Percentiles rank a stretch among this genome's conserved stretches.
Conservation (phyloP, 2,797 vertebrate genomes). For the Oreonectes daqikongensis region DNA sequence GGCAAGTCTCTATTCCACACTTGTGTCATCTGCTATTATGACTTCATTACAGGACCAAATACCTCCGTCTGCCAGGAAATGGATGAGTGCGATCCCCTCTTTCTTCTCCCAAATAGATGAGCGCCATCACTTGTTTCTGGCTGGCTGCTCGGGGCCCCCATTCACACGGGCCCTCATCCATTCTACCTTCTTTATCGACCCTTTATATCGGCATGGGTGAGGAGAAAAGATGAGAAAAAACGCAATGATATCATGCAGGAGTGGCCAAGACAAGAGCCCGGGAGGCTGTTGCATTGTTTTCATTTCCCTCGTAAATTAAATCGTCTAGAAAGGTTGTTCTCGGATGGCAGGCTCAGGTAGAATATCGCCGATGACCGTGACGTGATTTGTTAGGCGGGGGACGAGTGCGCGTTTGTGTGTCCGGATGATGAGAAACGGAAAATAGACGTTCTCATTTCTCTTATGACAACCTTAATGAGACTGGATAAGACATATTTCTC, state of each 20-base stretch:
- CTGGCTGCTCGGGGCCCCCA: constrained; percentile 54
- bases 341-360: constrained; percentile 1
- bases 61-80: constrained; percentile 53
- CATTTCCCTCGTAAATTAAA: constrained; percentile 48
- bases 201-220: constrained; percentile 4
- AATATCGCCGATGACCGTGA: background rate
- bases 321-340: constrained; percentile 35
- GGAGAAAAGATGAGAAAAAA: constrained; percentile 8
- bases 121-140: constrained; percentile 50
- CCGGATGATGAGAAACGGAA: constrained; percentile 17
- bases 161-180: constrained; percentile 46
- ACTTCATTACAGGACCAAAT: constrained; percentile 62
- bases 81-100: constrained; percentile 52
- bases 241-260: constrained; percentile 34
- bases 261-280: constrained; percentile 1
- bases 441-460: constrained; percentile 36
- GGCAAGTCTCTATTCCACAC: constrained; percentile 43
- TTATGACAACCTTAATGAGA: constrained; percentile 49
- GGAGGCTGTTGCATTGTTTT: constrained; percentile 31
- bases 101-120: constrained; percentile 37
- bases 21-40: constrained; percentile 65
- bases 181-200: constrained; percentile 52
- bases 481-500: constrained; percentile 49
- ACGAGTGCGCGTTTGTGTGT: background rate
- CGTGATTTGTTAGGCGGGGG: constrained; percentile 31